Base-by-base conservation (phyloP, 2,113 vertebrate species). In the Serilophus lunatus region DNA sequence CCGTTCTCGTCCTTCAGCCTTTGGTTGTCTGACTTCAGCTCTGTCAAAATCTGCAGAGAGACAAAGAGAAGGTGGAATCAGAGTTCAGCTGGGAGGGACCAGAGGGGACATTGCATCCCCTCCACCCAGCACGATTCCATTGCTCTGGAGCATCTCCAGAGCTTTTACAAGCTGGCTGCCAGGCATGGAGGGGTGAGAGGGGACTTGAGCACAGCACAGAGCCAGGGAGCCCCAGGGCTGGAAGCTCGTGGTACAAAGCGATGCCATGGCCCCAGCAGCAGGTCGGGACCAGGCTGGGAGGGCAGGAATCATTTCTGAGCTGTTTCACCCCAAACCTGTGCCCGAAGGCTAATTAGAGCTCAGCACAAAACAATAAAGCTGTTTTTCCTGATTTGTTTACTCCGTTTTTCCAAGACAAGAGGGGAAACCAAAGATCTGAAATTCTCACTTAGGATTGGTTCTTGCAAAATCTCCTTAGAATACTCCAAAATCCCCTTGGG, bases 1-100 rank as follows among this genome's bases (percentile, higher is more conserved):
- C 99, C 99, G 1, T 99, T 99, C 97, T 99, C 99, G 33, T 99
- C 99, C 97, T 99, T 99, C 94, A 99, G 98, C 96, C 99, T 98
- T 97, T 99, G 99, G 98, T 99, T 99, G 98, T 99, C 99, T 1
- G 99, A 99, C 96, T 99, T 99, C 96, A 99, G 98, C 87, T 99
- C 99, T 69, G 98, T 99, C 97, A 99, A 98, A 97, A 99, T 97
- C 99, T 99, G 97, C 8, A 10, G 54, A 70, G 88, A 94, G 93
- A 94, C 75, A 94, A 68, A 89, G 71, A 69, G 6, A 42, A 45
- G 69, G 75, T 5, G 64, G 50, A 63, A 5, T 91, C 29, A 76
- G 57, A 35, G 31, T n/a, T 18, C 9, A 4, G 79, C 4, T 8
- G 15, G 0, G 50, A 4, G 28, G 47, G 59, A 18, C 14, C 25